Evolutionary conservation across 2,113 vertebrate genomes (phyloP).

Genomic region (Drymodes brunneopygia): DNA sequence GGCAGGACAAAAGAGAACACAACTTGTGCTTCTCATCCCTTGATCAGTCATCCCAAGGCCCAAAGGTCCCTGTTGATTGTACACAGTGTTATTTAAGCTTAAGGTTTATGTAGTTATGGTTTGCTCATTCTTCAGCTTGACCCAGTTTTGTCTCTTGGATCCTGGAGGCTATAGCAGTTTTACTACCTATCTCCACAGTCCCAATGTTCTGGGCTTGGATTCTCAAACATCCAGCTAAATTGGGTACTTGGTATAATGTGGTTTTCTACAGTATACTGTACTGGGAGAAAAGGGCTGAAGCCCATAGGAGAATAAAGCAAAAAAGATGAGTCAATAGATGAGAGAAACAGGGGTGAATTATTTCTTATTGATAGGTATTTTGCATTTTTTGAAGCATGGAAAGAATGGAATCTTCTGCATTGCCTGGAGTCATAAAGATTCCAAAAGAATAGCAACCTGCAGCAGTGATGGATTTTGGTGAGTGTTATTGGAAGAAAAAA

Average conservation of each 20-base stretch:
- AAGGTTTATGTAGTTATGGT: background rate
- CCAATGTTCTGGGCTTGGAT: background rate
- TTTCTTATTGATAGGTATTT: slow-evolving; percentile 78
- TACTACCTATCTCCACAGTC: background rate
- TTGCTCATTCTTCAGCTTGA: background rate
- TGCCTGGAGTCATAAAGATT: slow-evolving; percentile 98
- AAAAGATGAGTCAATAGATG: slow-evolving; percentile 41
- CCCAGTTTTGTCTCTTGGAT: background rate
- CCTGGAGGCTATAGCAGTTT: background rate
- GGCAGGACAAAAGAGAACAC: background rate
- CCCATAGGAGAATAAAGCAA: background rate
- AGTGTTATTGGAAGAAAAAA: slow-evolving; percentile 55
- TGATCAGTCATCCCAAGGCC: rapidly evolving
- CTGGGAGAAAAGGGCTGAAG: background rate
- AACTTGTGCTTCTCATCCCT: background rate
- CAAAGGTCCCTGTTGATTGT: background rate
- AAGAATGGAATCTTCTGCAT: slow-evolving; percentile 97
- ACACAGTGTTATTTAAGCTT: background rate
- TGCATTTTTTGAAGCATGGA: slow-evolving; percentile 89
- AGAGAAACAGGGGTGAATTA: slow-evolving; percentile 75
- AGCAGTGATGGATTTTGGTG: slow-evolving; percentile 95
- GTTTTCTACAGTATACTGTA: background rate
- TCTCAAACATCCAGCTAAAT: background rate
- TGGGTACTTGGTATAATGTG: background rate
- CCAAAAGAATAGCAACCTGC: slow-evolving; percentile 96